Evolutionary conservation across 2,113 vertebrate species (phyloP).

Genomic region (Sprattus sprattus): DNA sequence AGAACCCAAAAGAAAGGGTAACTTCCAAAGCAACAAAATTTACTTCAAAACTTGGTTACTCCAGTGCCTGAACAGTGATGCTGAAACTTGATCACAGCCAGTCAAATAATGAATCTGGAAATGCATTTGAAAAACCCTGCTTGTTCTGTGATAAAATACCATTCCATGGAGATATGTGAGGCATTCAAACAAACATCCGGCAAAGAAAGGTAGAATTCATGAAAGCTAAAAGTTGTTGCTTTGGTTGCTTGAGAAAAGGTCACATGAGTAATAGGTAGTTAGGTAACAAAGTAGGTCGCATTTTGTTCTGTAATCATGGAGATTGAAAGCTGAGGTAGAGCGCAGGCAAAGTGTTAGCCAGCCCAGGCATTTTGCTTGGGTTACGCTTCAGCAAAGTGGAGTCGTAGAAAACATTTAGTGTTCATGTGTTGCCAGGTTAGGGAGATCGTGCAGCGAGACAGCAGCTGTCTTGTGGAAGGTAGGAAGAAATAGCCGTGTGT

Average conservation of each 20-base stretch:
- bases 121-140: not conserved
- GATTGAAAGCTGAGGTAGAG: not conserved
- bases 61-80: not conserved
- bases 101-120: not conserved
- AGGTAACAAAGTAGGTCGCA: not conserved
- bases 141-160: not conserved
- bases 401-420: not conserved
- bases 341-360: not conserved
- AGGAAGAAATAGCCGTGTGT: not conserved
- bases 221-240: not conserved
- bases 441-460: conserved; percentile 18
- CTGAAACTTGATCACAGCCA: not conserved
- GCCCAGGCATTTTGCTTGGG: not conserved
- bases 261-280: not conserved
- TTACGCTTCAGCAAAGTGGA: conserved; percentile 8
- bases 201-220: not conserved
- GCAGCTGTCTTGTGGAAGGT: conserved; percentile 33
- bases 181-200: not conserved
- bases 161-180: not conserved
- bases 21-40: not conserved
- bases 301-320: not conserved
- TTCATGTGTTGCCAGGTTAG: not conserved
- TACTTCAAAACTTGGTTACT: not conserved
- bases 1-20: not conserved
- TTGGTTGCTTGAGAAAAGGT: not conserved